A percentile compares a stretch with the other conserved stretches of the same genome.
These are phyloP conservation scores for Crypturellus tataupa DNA, from an alignment of 2,797 vertebrate genomes.

Conservation along the genomic window DNA sequence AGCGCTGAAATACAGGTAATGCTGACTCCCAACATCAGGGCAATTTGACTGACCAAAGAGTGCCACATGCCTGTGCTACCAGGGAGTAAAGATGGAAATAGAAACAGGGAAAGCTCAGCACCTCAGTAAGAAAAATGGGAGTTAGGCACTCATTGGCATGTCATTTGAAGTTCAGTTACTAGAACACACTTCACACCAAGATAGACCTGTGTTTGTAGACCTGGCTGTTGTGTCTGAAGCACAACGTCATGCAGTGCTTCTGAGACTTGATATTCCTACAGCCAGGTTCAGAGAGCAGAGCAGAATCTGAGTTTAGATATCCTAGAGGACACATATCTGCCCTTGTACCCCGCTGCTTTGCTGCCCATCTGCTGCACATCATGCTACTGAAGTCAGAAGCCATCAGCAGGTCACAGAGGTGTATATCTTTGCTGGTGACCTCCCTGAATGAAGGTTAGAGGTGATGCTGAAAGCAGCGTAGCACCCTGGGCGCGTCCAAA, in stretches of 20 bases:
- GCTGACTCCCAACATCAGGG: background rate
- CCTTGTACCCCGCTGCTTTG: background rate
- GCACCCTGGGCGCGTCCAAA: background rate
- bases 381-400: background rate
- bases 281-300: background rate
- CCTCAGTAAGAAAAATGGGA: background rate
- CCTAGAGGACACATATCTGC: background rate
- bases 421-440: background rate
- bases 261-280: background rate
- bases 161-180: background rate
- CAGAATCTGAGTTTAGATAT: background rate
- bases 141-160: background rate
- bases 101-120: background rate
- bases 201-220: background rate
- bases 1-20: background rate
- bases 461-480: background rate
- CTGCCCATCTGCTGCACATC: background rate
- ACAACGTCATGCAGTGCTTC: background rate
- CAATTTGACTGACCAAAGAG: background rate
- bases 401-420: background rate
- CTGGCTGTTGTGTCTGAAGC: too few species aligned
- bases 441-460: background rate
- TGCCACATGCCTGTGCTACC: background rate
- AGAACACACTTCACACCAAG: background rate
- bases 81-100: background rate